A percentile compares a stretch with the other conserved stretches of the same genome.
Evolutionary conservation across 2,113 vertebrate species (phyloP).

Genomic region (Hymenochirus boettgeri): DNA sequence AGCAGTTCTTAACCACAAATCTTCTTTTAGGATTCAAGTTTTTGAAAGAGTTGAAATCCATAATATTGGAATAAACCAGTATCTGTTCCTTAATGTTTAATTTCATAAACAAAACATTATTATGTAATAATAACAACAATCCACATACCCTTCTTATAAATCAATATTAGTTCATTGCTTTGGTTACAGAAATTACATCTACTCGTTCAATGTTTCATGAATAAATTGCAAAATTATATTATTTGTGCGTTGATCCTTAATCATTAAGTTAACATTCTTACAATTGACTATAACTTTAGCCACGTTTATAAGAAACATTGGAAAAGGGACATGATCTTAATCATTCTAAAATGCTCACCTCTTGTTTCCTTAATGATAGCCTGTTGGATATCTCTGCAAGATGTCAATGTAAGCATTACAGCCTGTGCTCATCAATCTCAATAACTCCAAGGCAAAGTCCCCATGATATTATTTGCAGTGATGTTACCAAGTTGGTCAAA

Average conservation of each 20-base stretch:
- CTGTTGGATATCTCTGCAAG: slow-evolving; percentile 2
- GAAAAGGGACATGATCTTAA: not conserved
- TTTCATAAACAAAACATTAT: not conserved
- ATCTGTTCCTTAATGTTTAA: not conserved
- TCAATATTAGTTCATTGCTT: no score
- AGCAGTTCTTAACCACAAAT: no score
- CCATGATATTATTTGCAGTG: slow-evolving; percentile 19
- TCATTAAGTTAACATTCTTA: not conserved
- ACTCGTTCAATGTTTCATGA: no score
- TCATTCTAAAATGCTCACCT: slow-evolving; percentile 14
- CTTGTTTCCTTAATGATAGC: slow-evolving; percentile 6
- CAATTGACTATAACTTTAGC: not conserved
- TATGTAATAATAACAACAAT: not conserved
- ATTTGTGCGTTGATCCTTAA: no score
- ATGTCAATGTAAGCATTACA: slow-evolving; percentile 21
- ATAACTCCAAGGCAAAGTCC: not conserved
- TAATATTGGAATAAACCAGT: not conserved
- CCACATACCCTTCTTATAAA: no score
- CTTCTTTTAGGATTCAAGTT: not conserved
- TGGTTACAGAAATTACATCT: no score
- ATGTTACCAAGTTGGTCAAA: slow-evolving; percentile 1
- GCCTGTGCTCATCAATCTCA: not conserved
- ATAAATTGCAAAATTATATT: not conserved
- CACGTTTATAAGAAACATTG: not conserved
- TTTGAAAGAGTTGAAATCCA: not conserved